Conservation (phyloP, 2,113 vertebrate genomes). For the Microtus montanus region DNA sequence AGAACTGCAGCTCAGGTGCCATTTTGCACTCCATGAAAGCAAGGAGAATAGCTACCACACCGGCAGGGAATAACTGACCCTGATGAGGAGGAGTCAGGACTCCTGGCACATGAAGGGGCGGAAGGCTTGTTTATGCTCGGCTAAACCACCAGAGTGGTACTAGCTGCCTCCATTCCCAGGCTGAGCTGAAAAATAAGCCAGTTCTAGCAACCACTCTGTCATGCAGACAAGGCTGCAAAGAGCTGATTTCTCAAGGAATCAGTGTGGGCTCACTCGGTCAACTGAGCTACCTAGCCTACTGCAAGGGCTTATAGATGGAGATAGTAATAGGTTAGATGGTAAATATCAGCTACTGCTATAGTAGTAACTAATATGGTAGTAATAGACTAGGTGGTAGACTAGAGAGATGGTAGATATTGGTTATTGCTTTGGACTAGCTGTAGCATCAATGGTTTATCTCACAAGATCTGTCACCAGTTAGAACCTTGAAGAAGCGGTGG, state of each 20-base stretch:
- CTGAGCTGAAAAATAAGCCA: background rate
- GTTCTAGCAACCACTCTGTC: background rate
- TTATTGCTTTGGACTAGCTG: background rate
- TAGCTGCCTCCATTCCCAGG: background rate
- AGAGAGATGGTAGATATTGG: background rate
- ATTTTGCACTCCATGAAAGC: background rate
- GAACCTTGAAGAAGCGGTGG: background rate
- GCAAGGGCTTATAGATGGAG: background rate
- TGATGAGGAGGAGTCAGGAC: background rate
- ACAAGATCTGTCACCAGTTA: background rate
- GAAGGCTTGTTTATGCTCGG: background rate
- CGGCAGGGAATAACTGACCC: background rate
- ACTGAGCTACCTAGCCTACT: background rate
- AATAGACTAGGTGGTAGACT: background rate
- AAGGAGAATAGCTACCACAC: background rate
- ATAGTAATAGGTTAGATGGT: background rate
- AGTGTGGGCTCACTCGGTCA: background rate
- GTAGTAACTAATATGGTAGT: too few relatives aligned
- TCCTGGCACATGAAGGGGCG: too few relatives aligned
- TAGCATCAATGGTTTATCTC: background rate
- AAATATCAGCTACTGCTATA: background rate
- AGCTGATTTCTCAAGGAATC: background rate
- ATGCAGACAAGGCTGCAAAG: background rate
- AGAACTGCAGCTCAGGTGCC: background rate
- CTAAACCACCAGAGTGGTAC: background rate